Evolutionary conservation across 1,140 invertebrate species (phyloP).

Genomic region (Drosophila bocqueti): DNA sequence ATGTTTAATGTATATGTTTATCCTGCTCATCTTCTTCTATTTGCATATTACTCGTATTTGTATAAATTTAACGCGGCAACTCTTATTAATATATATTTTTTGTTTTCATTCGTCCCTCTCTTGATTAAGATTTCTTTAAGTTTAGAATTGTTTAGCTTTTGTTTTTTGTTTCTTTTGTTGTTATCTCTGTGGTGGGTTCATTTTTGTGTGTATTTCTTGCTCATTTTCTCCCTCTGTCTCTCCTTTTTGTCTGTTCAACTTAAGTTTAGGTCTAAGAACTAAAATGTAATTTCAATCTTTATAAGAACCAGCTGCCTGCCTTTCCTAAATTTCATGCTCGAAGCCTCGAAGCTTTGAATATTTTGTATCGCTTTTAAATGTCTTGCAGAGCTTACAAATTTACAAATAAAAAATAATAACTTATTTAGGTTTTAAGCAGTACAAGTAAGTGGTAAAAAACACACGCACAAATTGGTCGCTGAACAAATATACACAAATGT

Average conservation of each 20-base stretch:
- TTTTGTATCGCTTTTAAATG: constrained; percentile 48
- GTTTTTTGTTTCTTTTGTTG: constrained; percentile 32
- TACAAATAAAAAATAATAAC: constrained; percentile 38
- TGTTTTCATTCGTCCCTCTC: not conserved
- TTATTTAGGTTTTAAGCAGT: constrained; percentile 47
- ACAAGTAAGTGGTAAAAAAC: constrained; percentile 52
- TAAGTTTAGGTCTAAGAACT: constrained; percentile 61
- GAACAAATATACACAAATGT: constrained; percentile 49
- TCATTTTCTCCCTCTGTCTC: constrained; percentile 11
- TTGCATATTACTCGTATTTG: constrained; percentile 44
- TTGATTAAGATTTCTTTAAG: constrained; percentile 40
- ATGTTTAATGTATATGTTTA: constrained; percentile 51
- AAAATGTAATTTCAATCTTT: constrained; percentile 43
- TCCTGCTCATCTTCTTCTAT: constrained; percentile 17
- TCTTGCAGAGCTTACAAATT: constrained; percentile 59
- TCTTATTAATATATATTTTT: constrained; percentile 48
- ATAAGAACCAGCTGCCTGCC: constrained; percentile 45
- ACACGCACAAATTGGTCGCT: constrained; percentile 66
- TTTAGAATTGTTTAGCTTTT: constrained; percentile 59
- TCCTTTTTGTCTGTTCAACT: constrained; percentile 50
- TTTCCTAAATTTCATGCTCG: constrained; percentile 54
- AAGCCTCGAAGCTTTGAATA: constrained; percentile 72
- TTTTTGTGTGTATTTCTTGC: constrained; percentile 60
- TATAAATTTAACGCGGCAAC: constrained; percentile 73
- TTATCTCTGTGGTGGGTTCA: constrained; percentile 76